Conservation (phyloP, 2,888 invertebrate genomes). For the Myopa testacea region DNA sequence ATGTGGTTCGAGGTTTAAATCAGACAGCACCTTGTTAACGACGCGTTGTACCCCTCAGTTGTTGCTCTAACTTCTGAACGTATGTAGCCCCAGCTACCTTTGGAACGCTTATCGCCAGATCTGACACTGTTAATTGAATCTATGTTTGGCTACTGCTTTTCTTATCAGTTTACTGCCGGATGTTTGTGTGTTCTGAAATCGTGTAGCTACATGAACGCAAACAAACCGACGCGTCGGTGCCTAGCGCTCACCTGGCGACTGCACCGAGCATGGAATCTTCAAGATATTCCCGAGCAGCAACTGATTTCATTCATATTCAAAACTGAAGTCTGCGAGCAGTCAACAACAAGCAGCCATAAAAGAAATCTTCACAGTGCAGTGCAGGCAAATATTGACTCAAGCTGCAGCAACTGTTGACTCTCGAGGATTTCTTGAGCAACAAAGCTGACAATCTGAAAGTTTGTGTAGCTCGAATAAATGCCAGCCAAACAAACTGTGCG, state of each 20-base stretch:
- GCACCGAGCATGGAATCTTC: background rate
- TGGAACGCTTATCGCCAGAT: slow-evolving; percentile 13
- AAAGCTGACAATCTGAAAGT: background rate
- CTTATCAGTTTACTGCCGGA: slow-evolving; percentile 51
- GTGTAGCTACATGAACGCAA: background rate
- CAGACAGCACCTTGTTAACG: background rate
- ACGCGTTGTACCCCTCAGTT: background rate
- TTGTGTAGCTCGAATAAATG: background rate
- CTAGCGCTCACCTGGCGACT: background rate
- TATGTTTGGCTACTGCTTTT: slow-evolving; percentile 39
- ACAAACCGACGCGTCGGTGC: background rate
- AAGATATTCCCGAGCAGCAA: background rate
- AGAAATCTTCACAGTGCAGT: too few relatives aligned
- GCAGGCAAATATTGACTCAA: background rate
- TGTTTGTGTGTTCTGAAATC: slow-evolving; percentile 45
- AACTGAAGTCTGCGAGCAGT: background rate
- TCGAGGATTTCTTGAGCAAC: background rate
- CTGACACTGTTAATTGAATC: slow-evolving; percentile 39
- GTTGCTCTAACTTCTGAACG: background rate
- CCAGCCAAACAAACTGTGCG: background rate
- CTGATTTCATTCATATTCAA: background rate
- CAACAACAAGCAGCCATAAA: background rate
- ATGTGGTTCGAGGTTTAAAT: background rate
- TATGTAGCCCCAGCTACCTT: slow-evolving; percentile 5
- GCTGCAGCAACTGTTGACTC: background rate